Evolutionary conservation across 2,797 vertebrate genomes (phyloP), one percentile per base, ranked within the genome.

Genomic region (Pseudomugil tenellus): DNA sequence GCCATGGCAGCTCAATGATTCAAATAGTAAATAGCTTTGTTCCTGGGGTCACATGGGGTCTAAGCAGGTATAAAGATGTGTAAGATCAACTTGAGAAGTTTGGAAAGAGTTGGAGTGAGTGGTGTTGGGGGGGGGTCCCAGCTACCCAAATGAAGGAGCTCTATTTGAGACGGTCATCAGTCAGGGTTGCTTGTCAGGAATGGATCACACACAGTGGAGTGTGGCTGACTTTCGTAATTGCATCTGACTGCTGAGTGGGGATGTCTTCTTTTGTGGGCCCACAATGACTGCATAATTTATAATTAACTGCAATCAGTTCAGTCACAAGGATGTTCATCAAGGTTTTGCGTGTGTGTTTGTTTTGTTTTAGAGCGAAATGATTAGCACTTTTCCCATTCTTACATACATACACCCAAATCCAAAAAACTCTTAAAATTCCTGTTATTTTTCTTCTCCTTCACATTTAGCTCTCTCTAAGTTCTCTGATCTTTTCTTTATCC

Each of bases 261-360:
- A 98, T 96, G 96, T 98, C 96, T 97, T 97, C 96, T 97, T 98
- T 95, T 96, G 96, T 96, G 95, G 95, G 94, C 94, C 96, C 95
- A 95, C 96, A 96, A 89, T 95, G 96, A 94, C 95, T 96, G 95
- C 96, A 96, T 97, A 95, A 97, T 98, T 97, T 96, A 97, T 97
- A 97, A 97, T 96, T 95, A 96, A 96, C 94, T 89, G 93, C 94
- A 96, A 95, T 97, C 96, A 95, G 93, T 77, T 96, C 88, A 87
- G 83, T 87, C 86, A 72, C 74, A 67, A 74, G 72, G 73, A 85
- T 79, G 83, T 89, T 89, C 83, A 84, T 77, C 84, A 70, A 67
- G 67, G 35, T 75, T 86, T 89, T 87, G 87, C 71, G 29, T 41
- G 66, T 58, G 60, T 64, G 34, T 64, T 69, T 67, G 65, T 28